Conservation (phyloP, 2,797 vertebrate genomes). For the Tapera naevia region DNA sequence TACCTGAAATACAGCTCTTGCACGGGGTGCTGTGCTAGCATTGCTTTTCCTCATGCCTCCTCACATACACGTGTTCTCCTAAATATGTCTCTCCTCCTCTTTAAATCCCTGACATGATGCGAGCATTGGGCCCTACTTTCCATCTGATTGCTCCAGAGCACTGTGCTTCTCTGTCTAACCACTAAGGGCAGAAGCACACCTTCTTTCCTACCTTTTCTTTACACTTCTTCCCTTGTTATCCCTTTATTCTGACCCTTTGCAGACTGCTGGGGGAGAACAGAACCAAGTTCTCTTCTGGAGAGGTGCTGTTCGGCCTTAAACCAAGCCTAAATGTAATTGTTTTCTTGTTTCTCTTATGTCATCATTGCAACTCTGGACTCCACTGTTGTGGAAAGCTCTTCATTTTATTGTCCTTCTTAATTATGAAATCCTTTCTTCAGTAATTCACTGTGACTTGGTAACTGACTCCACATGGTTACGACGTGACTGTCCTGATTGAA, state of each 20-base stretch:
- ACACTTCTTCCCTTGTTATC: neutral
- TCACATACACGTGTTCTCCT: neutral
- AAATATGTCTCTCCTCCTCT: rapidly evolving
- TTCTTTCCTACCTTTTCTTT: neutral
- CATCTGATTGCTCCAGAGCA: neutral
- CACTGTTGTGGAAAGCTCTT: slow-evolving; percentile 61
- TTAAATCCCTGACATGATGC: neutral
- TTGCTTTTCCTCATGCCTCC: neutral
- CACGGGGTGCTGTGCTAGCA: neutral
- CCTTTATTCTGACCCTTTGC: neutral
- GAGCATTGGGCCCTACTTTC: neutral
- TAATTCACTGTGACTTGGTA: slow-evolving; percentile 67
- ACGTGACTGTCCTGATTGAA: slow-evolving; percentile 67
- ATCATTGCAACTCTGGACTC: slow-evolving; percentile 39
- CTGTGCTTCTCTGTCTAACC: neutral
- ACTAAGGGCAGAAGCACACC: neutral
- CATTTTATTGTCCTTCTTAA: slow-evolving; percentile 63
- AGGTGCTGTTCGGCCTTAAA: neutral
- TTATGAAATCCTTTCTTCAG: slow-evolving; percentile 65
- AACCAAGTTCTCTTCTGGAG: neutral
- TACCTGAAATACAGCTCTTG: neutral
- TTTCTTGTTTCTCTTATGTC: slow-evolving; percentile 37
- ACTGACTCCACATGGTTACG: slow-evolving; percentile 65
- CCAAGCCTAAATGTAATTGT: neutral
- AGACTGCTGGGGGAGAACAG: neutral